A percentile compares a stretch with the other conserved stretches of the same genome.
phyloP scores from a whole-genome alignment of 1,140 invertebrate genomes.

The Gonioctena quinquepunctata region DNA sequence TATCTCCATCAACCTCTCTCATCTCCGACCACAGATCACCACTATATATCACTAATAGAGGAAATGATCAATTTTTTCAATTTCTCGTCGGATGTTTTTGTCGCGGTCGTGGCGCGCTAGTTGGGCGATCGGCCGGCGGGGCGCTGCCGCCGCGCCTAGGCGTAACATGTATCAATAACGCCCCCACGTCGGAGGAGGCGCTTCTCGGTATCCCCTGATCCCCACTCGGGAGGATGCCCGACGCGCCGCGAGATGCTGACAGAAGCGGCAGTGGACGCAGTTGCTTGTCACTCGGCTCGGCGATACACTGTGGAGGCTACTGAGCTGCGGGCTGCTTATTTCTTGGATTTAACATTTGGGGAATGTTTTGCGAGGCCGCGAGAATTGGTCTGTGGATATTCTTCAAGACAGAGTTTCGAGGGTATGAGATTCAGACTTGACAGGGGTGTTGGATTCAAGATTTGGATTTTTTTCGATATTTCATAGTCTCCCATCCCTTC shows the following conservation, averaged over 20 bases:
- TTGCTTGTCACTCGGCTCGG: no score
- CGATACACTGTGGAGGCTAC: no score
- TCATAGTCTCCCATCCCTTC: no score
- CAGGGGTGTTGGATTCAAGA: no score
- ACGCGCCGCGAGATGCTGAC: not conserved
- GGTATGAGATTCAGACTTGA: no score
- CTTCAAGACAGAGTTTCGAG: no score
- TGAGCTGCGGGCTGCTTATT: no score
- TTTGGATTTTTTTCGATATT: no score
- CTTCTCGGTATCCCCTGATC: not conserved
- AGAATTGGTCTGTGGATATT: no score
- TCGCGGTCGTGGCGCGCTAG: not conserved
- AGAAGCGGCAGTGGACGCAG: not conserved
- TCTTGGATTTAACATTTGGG: no score
- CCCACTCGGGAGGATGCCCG: not conserved
- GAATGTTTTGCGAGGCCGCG: no score
- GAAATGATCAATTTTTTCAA: not conserved
- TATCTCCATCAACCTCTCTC: not conserved
- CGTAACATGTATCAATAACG: slow-evolving; percentile 7
- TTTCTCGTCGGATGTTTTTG: not conserved
- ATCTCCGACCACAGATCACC: not conserved
- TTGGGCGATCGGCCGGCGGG: not conserved
- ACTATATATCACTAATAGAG: not conserved
- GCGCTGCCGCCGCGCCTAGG: not conserved
- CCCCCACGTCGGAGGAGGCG: not conserved